phyloP scores from a whole-genome alignment of 1,140 invertebrate genomes.

The Vollenhovia emeryi region DNA sequence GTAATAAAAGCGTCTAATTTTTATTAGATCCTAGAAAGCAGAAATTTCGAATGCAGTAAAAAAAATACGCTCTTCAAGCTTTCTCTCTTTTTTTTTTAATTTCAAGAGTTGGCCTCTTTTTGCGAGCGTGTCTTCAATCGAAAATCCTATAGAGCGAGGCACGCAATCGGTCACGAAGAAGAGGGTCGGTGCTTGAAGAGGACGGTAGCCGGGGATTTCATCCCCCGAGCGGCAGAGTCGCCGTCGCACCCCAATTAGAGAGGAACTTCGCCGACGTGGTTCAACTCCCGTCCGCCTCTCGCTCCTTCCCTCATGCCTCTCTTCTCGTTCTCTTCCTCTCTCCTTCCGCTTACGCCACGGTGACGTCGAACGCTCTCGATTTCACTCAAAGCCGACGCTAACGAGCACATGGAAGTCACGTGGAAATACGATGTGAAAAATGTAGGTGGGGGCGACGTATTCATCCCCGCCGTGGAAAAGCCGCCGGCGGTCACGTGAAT shows the following conservation, averaged over 20 bases:
- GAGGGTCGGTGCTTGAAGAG: conserved; percentile 69
- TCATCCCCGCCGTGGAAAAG: conserved; percentile 54
- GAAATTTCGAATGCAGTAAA: neutral
- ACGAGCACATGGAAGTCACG: conserved; percentile 85
- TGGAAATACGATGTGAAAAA: conserved; percentile 77
- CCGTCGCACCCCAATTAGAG: conserved; percentile 75
- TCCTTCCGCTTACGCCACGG: conserved; percentile 71
- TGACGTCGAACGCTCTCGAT: conserved; percentile 82
- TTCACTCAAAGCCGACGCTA: conserved; percentile 85
- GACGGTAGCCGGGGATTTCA: conserved; percentile 71
- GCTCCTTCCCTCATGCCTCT: conserved; percentile 8
- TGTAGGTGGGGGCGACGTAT: conserved; percentile 15
- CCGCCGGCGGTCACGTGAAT: conserved; percentile 67
- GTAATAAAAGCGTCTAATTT: neutral
- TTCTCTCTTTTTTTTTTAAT: conserved; percentile 11
- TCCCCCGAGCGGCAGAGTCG: conserved; percentile 66
- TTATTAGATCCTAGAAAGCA: neutral
- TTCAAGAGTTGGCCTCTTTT: conserved; percentile 62
- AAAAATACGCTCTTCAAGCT: conserved; percentile 14
- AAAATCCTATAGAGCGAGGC: conserved; percentile 70
- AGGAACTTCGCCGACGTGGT: conserved; percentile 71
- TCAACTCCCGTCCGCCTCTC: conserved; percentile 39
- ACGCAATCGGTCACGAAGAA: conserved; percentile 76
- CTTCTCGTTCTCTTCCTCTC: conserved; percentile 13
- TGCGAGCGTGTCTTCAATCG: conserved; percentile 64